Conservation (phyloP, 35 echinoderm and acorn worm genomes). For the Eucidaris tribuloides region DNA sequence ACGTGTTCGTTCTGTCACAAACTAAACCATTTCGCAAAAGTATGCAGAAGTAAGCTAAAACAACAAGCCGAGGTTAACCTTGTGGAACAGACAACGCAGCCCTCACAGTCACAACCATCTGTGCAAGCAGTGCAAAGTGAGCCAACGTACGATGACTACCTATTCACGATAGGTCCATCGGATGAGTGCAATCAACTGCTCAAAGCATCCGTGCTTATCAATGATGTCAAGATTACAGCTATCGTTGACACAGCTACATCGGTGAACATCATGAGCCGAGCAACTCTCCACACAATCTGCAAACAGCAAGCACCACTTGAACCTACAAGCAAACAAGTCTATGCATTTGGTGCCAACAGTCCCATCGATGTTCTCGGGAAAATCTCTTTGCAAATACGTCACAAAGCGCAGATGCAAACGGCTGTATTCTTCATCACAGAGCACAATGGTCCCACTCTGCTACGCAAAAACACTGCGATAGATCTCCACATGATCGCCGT, state of each 20-base stretch:
- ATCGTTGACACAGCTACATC: constrained; percentile 64
- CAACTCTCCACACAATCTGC: constrained; percentile 1
- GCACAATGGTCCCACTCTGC: constrained; percentile 34
- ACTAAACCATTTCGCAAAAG: not conserved
- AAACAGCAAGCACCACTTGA: not conserved
- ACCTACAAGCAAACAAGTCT: constrained; percentile 26
- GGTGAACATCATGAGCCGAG: constrained; percentile 61
- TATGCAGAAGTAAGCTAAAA: constrained; percentile 3
- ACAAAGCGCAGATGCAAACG: constrained; percentile 14
- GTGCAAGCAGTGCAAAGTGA: not conserved
- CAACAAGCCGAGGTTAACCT: constrained; percentile 9
- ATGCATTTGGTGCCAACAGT: constrained; percentile 71
- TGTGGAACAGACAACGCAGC: not conserved
- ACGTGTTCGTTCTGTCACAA: constrained; percentile 8
- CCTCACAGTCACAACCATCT: not conserved
- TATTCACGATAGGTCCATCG: not conserved
- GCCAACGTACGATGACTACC: constrained; percentile 8
- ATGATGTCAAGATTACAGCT: not conserved
- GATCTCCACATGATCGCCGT: constrained; percentile 35
- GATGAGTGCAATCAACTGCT: constrained; percentile 7
- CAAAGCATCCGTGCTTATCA: not conserved
- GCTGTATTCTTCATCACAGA: constrained; percentile 52
- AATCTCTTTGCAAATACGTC: constrained; percentile 18
- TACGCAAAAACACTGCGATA: constrained; percentile 56
- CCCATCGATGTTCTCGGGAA: constrained; percentile 47